A percentile compares a stretch with the other conserved stretches of the same genome.
phyloP scores from a whole-genome alignment of 2,113 vertebrate species.

The Poeciliopsis occidentalis region DNA sequence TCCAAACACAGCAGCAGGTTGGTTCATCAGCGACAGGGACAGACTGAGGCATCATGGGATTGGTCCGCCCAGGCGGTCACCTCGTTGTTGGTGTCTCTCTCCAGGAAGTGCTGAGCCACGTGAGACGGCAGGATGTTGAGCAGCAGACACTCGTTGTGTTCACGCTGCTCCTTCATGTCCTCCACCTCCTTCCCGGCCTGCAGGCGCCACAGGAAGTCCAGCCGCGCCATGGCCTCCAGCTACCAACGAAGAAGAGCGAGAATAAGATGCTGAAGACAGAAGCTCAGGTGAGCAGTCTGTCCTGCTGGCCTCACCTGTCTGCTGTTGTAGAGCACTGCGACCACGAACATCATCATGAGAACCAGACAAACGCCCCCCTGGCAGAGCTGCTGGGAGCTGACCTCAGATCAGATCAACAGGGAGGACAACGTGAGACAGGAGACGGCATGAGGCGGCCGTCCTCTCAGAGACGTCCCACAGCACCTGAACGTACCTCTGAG shows the following conservation, averaged over 20 bases:
- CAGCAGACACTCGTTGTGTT: slow-evolving; percentile 92
- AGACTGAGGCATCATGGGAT: too few species aligned
- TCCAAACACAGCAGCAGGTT: slow-evolving; percentile 1
- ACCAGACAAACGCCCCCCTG: slow-evolving; percentile 86
- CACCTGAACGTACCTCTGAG: slow-evolving; percentile 31
- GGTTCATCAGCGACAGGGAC: background rate
- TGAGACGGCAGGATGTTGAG: slow-evolving; percentile 90
- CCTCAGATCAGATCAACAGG: background rate
- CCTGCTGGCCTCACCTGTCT: slow-evolving; percentile 81
- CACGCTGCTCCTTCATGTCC: slow-evolving; percentile 68
- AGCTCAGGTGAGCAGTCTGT: background rate
- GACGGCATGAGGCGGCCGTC: background rate
- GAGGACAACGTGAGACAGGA: background rate
- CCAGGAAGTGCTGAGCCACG: slow-evolving; percentile 88
- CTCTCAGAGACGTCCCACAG: too few species aligned
- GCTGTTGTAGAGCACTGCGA: slow-evolving; percentile 91
- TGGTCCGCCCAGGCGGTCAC: slow-evolving; percentile 56
- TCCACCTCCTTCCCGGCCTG: slow-evolving; percentile 61
- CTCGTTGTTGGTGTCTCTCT: slow-evolving; percentile 88
- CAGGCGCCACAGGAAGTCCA: slow-evolving; percentile 71
- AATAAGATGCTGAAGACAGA: too few species aligned
- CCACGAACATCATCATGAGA: slow-evolving; percentile 90
- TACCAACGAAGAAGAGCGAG: slow-evolving; percentile 48
- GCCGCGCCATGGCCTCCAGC: slow-evolving; percentile 89
- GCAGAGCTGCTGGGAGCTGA: slow-evolving; percentile 84